These are phyloP conservation scores for Xiphorhynchus elegans DNA, from an alignment of 2,113 vertebrate species.

Conservation along the genomic window DNA sequence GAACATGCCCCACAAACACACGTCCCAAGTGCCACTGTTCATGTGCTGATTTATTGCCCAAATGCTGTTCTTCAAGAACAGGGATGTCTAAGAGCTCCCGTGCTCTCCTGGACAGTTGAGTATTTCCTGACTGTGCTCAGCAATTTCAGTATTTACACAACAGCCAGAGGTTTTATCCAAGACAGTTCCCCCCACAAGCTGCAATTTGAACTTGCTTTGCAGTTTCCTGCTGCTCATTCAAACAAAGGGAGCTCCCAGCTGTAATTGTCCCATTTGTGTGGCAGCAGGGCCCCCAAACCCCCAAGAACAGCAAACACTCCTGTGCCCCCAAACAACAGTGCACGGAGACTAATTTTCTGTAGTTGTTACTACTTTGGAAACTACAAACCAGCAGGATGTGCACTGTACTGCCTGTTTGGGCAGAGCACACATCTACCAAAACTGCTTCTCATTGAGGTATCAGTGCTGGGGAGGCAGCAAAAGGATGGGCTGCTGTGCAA, in stretches of 20 bases:
- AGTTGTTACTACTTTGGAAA: not conserved
- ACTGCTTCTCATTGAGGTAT: not conserved
- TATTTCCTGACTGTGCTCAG: not conserved
- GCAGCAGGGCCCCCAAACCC: not conserved
- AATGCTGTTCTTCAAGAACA: not conserved
- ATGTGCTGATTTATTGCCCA: not conserved
- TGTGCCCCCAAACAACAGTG: not conserved
- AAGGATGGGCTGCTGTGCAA: not conserved
- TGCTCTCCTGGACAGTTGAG: not conserved
- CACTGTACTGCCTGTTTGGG: not conserved
- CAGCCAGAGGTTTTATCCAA: not conserved
- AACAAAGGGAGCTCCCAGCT: not conserved
- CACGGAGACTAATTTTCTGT: not conserved
- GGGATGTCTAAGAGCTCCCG: not conserved
- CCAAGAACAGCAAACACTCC: not conserved
- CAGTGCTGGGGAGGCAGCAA: not conserved
- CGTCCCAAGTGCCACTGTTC: not conserved
- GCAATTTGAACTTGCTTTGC: not conserved
- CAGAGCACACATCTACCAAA: not conserved
- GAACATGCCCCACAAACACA: no score
- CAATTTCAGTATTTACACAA: not conserved
- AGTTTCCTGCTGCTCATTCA: not conserved
- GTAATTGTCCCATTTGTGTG: not conserved
- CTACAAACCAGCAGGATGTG: not conserved
- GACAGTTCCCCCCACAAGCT: not conserved